Evolutionary conservation across 2,888 invertebrate species (phyloP), one percentile per base, ranked within the genome.

Genomic region (Tinea pellionella): DNA sequence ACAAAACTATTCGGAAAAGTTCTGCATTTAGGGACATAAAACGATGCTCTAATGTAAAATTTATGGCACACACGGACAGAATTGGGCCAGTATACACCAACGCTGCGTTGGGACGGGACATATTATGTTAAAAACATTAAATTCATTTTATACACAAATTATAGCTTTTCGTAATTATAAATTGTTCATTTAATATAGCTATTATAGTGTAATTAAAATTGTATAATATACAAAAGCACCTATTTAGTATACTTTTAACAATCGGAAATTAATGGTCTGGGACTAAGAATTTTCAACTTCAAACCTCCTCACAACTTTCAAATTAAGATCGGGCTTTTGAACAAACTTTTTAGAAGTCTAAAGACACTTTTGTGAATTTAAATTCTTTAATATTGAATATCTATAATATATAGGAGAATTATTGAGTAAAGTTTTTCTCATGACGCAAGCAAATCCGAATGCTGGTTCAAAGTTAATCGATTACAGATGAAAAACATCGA

Each of bases 201-300:
- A 37, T 37, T 37, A 24, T 24, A 24, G 6, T 37, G n/a, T 12
- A 37, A 37, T 37, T 12, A 6, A 37, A 37, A 37, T 12, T 37
- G 9, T 37, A 37, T 37, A 9, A 6, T 37, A 9, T 12, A 37
- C 9, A 37, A n/a, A 6, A 9, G 3, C 24, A 12, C 24, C 2
- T n/a, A n/a, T n/a, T n/a, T 4, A 16, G 15, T 53, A 53, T 53
- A 53, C 53, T 53, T 53, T 53, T 51, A 53, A 53, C 53, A 53
- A 53, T 53, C 19, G 19, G 16, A 53, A 53, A 53, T 53, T 53
- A 53, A 53, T 53, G 53, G 19, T 1, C 24, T 53, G 53, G 24
- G 53, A 53, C 19, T 12, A 53, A 53, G n/a, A 47, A 47, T 47
- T 47, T 19, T 24, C 53, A 53, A 53, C 16, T 24, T 24, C 2